Base-by-base conservation (phyloP, 2,797 vertebrate species). In the Pelodytes ibericus region DNA sequence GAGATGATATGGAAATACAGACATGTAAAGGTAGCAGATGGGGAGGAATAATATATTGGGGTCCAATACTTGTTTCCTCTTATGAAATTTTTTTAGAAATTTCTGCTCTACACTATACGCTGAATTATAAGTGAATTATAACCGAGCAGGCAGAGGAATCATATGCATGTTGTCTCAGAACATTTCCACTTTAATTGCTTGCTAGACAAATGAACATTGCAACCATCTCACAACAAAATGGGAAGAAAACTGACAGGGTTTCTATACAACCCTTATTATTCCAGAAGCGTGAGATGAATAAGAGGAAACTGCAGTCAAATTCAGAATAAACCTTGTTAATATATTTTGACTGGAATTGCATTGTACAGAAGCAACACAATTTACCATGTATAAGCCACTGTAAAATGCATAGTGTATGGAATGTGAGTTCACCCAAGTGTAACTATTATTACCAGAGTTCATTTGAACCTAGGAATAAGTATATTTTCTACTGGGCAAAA, bases 221-320 rank as follows among this genome's bases (percentile, higher is more conserved):
- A 47, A 64, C 36, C 36, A 26, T 11, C 18, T 64, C 20, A 41
- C 33, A 47, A 47, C 11, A 2, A 15, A 65, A 65, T 10, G 15
- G 39, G 5, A 10, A 65, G 7, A 27, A 41, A 24, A 33, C 36
- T n/a, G 63, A 27, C 63, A 27, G 24, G 41, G 24, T 2, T 65
- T 47, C 29, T n/a, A 47, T 27, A 47, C 18, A 65, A 65, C 13
- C 63, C 61, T 41, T 65, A 39, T 58, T 58, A 27, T 47, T 65
- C 27, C 25, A 47, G 63, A 65, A n/a, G 39, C 63, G 29, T 65
- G 41, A 49, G 63, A 65, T 27, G 41, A 65, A 47, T 39, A 65
- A 27, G 24, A 49, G 18, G 24, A 65, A 65, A 65, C 26, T 27
- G 22, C 41, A 15, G 25, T 65, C 63, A 47, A 65, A 65, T 49